Evolutionary conservation across 2,113 vertebrate genomes (phyloP).

Genomic region (Onychostoma macrolepis): DNA sequence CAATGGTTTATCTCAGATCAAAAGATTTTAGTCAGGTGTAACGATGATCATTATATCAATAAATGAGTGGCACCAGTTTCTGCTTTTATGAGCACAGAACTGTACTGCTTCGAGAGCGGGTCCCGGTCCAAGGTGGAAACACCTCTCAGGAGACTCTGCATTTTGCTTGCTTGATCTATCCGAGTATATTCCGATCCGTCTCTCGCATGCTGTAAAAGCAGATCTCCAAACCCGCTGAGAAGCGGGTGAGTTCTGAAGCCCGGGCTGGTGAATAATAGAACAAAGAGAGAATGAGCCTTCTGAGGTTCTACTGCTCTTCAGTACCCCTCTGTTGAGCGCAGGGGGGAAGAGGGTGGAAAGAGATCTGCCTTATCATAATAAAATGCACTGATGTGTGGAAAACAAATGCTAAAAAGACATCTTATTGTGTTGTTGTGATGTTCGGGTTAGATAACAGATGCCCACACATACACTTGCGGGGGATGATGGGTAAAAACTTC

Average conservation of each 20-base stretch:
- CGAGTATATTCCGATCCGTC: constrained; percentile 10
- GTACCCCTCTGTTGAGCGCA: constrained; percentile 62
- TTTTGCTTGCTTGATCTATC: constrained; percentile 34
- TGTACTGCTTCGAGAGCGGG: constrained; percentile 29
- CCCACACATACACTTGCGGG: not conserved
- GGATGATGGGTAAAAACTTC: not conserved
- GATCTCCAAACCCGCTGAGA: constrained; percentile 68
- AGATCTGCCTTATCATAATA: constrained; percentile 2
- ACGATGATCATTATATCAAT: constrained; percentile 61
- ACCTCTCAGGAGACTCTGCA: constrained; percentile 49
- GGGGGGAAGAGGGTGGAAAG: constrained; percentile 54
- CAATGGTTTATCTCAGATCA: constrained; percentile 15
- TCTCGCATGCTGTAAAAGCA: constrained; percentile 67
- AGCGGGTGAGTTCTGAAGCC: constrained; percentile 76
- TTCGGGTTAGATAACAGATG: not conserved
- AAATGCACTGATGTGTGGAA: constrained; percentile 4
- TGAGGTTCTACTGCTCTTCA: constrained; percentile 75
- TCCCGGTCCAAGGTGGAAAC: constrained; percentile 66
- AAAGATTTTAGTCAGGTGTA: constrained; percentile 37
- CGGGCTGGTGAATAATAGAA: constrained; percentile 83
- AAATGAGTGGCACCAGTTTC: constrained; percentile 62
- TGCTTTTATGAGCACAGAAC: constrained; percentile 63
- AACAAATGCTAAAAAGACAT: not conserved
- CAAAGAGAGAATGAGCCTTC: constrained; percentile 79
- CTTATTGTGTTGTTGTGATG: not conserved